Base-by-base conservation (phyloP, 2,797 vertebrate genomes). In the Coilia nasus region DNA sequence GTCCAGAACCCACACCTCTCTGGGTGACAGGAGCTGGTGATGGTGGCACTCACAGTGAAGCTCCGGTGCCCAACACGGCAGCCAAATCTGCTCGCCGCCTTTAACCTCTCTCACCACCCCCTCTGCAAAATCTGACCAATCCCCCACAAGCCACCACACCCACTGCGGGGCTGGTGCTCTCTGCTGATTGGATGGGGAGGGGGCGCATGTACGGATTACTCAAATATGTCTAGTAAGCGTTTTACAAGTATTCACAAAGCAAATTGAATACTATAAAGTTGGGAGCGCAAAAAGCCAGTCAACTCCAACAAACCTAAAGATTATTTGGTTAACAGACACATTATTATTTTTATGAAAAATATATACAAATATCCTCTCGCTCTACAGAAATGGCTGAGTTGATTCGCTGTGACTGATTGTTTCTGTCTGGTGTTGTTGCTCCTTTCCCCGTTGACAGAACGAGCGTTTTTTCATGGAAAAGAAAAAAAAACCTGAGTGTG, bases 181-280 rank as follows among this genome's bases (percentile, higher is more conserved):
- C 67, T 35, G 28, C 31, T 75, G 67, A 75, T 75, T 75, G 67
- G 67, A 28, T 41, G 67, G 14, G 67, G 67, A 35, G 67, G 28
- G 67, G 28, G 28, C 7, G 67, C 31, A 41, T 75, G 67, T 75
- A 15, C 35, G 15, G 67, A 75, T 75, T 75, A 75, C 31, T 75
- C 67, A 75, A 75, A 75, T 75, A 75, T 75, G 67, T 75, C 67
- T 75, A 75, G 67, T 75, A 75, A 75, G 67, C 67, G 31, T 67
- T 25, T 67, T 67, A 60, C 23, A 67, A 25, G 62, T 67, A 28
- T 75, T 75, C 67, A 75, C 67, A 75, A 35, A 75, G 67, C 67
- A 71, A 75, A 75, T 35, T 75, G 67, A 75, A 75, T 75, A 75
- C 67, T 75, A 75, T 75, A 75, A 75, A 75, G 67, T 75, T 75